phyloP scores from a whole-genome alignment of 1,140 invertebrate species.

The Grapholita molesta region DNA sequence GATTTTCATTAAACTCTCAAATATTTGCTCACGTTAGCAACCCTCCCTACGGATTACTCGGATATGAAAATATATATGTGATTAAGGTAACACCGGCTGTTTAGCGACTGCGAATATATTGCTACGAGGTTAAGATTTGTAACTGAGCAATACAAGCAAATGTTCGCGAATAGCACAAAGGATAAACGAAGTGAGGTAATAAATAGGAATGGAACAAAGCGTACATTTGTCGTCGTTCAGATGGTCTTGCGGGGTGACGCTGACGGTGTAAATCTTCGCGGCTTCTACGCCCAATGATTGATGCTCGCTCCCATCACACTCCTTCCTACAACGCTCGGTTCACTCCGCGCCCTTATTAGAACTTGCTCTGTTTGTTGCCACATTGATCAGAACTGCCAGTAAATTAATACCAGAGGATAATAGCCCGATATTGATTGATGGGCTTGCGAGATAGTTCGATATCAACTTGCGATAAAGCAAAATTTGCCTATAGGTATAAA shows the following conservation, averaged over 20 bases:
- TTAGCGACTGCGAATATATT: constrained; percentile 34
- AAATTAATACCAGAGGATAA: constrained; percentile 48
- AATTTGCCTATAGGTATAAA: neutral
- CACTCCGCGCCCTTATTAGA: constrained; percentile 37
- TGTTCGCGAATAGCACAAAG: constrained; percentile 29
- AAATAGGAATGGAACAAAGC: constrained; percentile 22
- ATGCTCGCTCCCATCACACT: constrained; percentile 35
- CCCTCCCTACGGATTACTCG: constrained; percentile 39
- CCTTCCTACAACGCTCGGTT: constrained; percentile 36
- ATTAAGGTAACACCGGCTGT: constrained; percentile 35
- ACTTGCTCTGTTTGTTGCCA: constrained; percentile 38
- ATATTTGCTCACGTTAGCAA: constrained; percentile 52
- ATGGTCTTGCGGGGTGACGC: constrained; percentile 22
- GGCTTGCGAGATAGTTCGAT: constrained; percentile 21
- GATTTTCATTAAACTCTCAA: constrained; percentile 64
- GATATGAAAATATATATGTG: constrained; percentile 48
- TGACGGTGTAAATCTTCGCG: constrained; percentile 34
- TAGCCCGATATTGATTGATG: constrained; percentile 47
- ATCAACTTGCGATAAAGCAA: neutral
- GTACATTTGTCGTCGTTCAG: constrained; percentile 39
- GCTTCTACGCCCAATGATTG: constrained; percentile 42
- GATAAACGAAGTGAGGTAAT: constrained; percentile 27
- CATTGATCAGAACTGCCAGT: constrained; percentile 46
- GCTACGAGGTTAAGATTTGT: constrained; percentile 34
- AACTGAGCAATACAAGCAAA: constrained; percentile 36